A percentile compares a stretch with the other conserved stretches of the same genome.
These are phyloP conservation scores for Chloropsis hardwickii DNA, from an alignment of 2,113 vertebrate species.

Conservation along the genomic window DNA sequence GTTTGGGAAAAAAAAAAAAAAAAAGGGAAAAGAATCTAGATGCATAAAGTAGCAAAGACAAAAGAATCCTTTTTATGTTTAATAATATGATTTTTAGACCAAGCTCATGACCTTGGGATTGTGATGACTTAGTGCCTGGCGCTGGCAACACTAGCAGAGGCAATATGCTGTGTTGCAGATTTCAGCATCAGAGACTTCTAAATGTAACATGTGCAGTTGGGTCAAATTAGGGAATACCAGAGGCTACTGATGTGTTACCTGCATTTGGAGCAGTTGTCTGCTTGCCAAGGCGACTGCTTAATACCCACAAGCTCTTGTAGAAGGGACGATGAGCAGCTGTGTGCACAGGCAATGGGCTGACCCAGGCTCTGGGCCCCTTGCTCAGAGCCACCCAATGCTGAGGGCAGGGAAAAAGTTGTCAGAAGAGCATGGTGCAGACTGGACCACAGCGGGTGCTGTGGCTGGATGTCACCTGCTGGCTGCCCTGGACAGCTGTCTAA, in stretches of 20 bases:
- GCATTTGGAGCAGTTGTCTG: background rate
- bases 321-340: background rate
- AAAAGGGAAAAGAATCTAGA: background rate
- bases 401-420: background rate
- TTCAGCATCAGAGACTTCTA: background rate
- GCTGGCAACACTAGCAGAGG: background rate
- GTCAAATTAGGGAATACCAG: background rate
- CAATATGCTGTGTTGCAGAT: background rate
- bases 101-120: background rate
- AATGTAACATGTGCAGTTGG: background rate
- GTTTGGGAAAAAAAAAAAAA: background rate
- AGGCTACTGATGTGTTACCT: background rate
- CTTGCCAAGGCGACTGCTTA: background rate
- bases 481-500: background rate
- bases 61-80: background rate
- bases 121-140: background rate
- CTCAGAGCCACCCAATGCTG: rapidly evolving
- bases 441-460: background rate
- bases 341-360: background rate
- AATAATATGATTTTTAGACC: background rate
- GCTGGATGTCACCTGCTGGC: background rate
- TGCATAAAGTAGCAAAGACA: background rate
- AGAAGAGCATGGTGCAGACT: background rate
- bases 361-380: background rate
- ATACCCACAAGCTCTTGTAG: background rate